Conservation (phyloP, 2,113 vertebrate genomes). For the Garra rufa region DNA sequence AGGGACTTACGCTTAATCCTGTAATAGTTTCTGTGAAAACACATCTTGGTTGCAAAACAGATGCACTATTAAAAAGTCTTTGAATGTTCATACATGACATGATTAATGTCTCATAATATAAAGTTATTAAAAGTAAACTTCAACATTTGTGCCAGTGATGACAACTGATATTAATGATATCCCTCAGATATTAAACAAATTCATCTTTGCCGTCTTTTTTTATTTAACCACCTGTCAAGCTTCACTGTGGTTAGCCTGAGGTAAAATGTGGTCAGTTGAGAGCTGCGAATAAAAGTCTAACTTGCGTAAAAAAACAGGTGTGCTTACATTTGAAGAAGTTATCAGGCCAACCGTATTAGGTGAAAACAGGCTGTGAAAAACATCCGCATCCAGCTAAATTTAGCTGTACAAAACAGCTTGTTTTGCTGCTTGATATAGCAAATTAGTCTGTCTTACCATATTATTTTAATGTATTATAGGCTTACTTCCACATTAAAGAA, state of each 20-base stretch:
- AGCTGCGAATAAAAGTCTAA: background rate
- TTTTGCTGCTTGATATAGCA: no score
- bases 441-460: no score
- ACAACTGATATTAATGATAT: constrained; percentile 2
- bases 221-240: background rate
- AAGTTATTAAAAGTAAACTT: constrained; percentile 40
- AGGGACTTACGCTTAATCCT: constrained; percentile 8
- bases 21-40: background rate
- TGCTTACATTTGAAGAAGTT: background rate
- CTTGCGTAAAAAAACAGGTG: background rate
- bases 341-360: background rate
- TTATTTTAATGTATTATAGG: no score
- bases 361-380: background rate
- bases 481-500: no score
- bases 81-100: constrained; percentile 27
- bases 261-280: background rate
- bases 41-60: background rate
- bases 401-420: no score
- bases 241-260: background rate
- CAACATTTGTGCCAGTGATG: background rate
- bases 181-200: constrained; percentile 52
- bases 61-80: background rate
- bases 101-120: constrained; percentile 26
- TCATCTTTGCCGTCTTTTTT: constrained; percentile 18
- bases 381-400: no score